Base-by-base conservation (phyloP, 2,888 invertebrate genomes). In the Amblyjoppa proteus region DNA sequence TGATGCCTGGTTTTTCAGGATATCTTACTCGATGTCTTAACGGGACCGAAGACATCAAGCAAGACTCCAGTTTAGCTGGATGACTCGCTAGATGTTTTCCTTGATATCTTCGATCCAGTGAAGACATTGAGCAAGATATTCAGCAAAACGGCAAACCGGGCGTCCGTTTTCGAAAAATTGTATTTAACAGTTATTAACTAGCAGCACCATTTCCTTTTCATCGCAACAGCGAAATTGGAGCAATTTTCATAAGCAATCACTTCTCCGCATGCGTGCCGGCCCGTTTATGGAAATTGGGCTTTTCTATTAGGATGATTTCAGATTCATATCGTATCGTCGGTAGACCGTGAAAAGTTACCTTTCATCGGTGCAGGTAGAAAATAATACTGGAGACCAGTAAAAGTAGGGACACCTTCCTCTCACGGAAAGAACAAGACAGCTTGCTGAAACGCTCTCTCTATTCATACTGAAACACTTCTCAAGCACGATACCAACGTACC, bases 391-490 rank as follows among this genome's bases (percentile, higher is more conserved):
- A 25, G 2, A 28, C 28, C 11, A 49, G 45, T 69, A 49, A 20
- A 53, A 53, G 31, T 11, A 16, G 28, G 16, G 53, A 51, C 25
- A 16, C n/a, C 53, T 71, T 83, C 34, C 56, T 34, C 45, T 13
- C 11, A 13, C 25, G 61, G 25, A 68, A 78, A 31, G 53, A 68
- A 58, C 49, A 38, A 84, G 41, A 79, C 49, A 81, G 9, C 28
- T 51, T 41, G 34, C 20, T 68, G 53, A 53, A 74, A 81, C 38
- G 68, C 58, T 73, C 58, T n/a, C 69, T 81, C 74, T 51, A 58
- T 73, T 79, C 51, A 49, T 53, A 82, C 61, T 51, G 53, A 69
- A 84, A 73, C 20, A 79, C 31, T 70, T 51, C 58, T 31, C 49
- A 31, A 41, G 76, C 64, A 69, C 58, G 58, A 73, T 81, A 64